Percentiles rank a stretch among this genome's conserved stretches.
Evolutionary conservation across 2,888 invertebrate species (phyloP).

Genomic region (Rugalucina vietnamica): DNA sequence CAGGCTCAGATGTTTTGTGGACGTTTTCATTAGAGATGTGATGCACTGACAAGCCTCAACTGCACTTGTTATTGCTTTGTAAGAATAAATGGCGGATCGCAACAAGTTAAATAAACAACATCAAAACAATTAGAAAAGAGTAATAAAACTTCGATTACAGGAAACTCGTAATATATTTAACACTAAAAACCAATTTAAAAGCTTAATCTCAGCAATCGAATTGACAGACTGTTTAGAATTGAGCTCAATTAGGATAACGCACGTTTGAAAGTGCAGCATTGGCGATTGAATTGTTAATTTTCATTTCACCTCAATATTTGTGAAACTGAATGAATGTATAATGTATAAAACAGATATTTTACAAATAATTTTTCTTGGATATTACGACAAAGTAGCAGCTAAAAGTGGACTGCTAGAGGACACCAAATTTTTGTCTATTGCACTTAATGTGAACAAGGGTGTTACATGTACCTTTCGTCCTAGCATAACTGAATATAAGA

Average conservation of each 20-base stretch:
- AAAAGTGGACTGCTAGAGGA: too few relatives aligned
- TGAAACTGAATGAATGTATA: too few relatives aligned
- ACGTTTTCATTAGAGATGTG: too few relatives aligned
- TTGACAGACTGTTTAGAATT: neutral
- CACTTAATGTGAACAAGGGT: too few relatives aligned
- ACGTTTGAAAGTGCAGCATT: neutral
- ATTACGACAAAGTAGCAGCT: too few relatives aligned
- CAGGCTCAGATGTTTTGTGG: too few relatives aligned
- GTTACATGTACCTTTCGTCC: too few relatives aligned
- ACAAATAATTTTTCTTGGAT: too few relatives aligned
- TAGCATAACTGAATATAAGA: too few relatives aligned
- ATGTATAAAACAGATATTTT: too few relatives aligned
- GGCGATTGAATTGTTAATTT: neutral
- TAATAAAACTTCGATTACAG: neutral
- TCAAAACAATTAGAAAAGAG: neutral
- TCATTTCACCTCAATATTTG: neutral
- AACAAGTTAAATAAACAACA: neutral
- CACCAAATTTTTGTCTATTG: too few relatives aligned
- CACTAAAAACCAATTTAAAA: neutral
- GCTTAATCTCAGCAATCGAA: neutral
- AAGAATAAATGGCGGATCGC: neutral
- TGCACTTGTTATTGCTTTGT: neutral
- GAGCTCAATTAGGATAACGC: neutral
- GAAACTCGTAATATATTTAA: neutral
- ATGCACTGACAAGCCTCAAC: too few relatives aligned